These are phyloP conservation scores for Choloepus didactylus DNA, from an alignment of 2,797 vertebrate genomes.

Conservation along the genomic window DNA sequence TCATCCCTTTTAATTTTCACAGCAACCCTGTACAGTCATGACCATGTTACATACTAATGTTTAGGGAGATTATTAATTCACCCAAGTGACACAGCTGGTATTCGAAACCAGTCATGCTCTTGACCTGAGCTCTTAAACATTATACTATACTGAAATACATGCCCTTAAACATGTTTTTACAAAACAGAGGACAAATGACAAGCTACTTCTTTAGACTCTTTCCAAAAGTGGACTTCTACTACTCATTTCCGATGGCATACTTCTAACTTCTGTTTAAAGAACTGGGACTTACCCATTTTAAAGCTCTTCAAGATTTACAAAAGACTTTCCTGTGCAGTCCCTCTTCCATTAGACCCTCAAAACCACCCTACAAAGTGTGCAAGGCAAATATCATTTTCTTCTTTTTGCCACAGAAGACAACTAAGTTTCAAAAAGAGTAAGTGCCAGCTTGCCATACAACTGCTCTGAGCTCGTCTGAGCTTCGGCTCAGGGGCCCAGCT, in stretches of 20 bases:
- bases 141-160: background rate
- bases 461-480: background rate
- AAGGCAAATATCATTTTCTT: background rate
- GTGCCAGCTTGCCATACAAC: background rate
- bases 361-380: background rate
- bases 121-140: background rate
- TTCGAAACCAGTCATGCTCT: background rate
- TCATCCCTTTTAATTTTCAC: slow-evolving; percentile 33
- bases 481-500: background rate
- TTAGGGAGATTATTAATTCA: background rate
- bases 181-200: background rate
- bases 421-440: background rate
- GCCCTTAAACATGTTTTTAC: background rate
- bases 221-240: background rate
- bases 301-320: background rate
- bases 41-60: background rate
- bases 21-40: background rate
- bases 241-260: slow-evolving; percentile 15
- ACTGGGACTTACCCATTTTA: background rate
- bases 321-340: background rate
- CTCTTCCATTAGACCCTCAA: background rate
- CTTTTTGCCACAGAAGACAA: background rate
- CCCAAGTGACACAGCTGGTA: background rate
- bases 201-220: slow-evolving; percentile 33
- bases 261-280: background rate